Evolutionary conservation across 53 echinoderm and acorn worm genomes (phyloP), one percentile per base, ranked within the genome.

Genomic region (Hippasteria phrygiana): DNA sequence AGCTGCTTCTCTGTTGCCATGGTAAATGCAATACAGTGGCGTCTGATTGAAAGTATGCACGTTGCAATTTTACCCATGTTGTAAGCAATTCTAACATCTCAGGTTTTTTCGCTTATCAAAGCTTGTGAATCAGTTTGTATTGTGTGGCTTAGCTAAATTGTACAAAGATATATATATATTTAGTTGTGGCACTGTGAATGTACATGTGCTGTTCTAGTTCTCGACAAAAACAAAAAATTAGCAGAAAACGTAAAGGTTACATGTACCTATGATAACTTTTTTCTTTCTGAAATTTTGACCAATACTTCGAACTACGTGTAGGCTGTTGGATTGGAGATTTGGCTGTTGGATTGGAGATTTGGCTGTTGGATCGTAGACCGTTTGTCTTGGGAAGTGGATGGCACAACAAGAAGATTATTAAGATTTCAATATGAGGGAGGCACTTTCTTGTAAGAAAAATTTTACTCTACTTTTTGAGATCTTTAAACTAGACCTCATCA

Each of bases 21-120:
- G 48, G 29, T 76, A 11, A 3, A 29, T 76, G 76, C 50, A 47
- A 32, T 34, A 31, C 43, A 76, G 74, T 24, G 26, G 59, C 26
- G 26, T 59, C 59, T 24, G n/a, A 8, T 54, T 6, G 14, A 16
- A 17, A 59, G 26, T 42, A 72, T 72, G 75, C 42, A 63, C 43
- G n/a, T 63, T 11, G 32, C n/a, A 32, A 31, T 38, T 81, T 37
- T 12, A 48, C 27, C 51, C 51, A 39, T 20, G 14, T 45, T 32
- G 85, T 54, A 85, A 71, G 85, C 85, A 71, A 71, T 85, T 85
- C 27, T n/a, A 48, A 48, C 20, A 83, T 85, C 71, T 85, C 85
- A 85, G 85, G 85, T 85, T 69, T 64, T 45, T n/a, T 65, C 27
- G 64, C 9, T 64, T 38, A 22, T 31, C 29, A 29, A 26, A 85